These are phyloP conservation scores for Papilio machaon DNA, from an alignment of 1,140 invertebrate species.

Conservation along the genomic window DNA sequence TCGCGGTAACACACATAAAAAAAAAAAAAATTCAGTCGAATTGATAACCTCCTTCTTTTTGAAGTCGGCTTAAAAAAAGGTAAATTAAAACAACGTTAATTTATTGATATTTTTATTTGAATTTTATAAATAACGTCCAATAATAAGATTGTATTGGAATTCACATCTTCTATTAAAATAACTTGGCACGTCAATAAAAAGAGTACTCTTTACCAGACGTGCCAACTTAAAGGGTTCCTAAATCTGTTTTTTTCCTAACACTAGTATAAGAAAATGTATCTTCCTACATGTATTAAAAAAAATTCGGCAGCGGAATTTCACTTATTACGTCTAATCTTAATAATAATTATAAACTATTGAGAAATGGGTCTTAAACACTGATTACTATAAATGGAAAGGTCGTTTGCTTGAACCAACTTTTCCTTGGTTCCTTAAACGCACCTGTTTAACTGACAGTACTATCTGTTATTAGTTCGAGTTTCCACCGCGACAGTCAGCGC, in stretches of 20 bases:
- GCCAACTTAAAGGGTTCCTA: background rate
- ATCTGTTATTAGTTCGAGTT: background rate
- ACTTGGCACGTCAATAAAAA: background rate
- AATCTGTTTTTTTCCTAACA: background rate
- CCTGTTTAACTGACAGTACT: background rate
- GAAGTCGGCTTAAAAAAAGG: too few species aligned
- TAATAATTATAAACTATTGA: slow-evolving; percentile 13
- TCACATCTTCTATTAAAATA: background rate
- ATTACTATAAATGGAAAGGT: background rate
- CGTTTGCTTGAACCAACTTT: too few species aligned
- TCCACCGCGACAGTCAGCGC: background rate
- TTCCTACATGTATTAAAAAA: background rate
- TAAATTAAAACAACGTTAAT: background rate
- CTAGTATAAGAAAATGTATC: background rate
- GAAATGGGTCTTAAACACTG: background rate
- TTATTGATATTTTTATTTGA: slow-evolving; percentile 9
- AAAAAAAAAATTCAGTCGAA: too few species aligned
- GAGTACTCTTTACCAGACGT: background rate
- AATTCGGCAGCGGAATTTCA: background rate
- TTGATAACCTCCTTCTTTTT: too few species aligned
- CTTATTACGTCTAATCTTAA: background rate
- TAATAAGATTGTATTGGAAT: background rate
- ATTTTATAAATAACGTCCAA: slow-evolving; percentile 12
- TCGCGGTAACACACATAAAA: too few species aligned
- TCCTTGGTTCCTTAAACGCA: too few species aligned